A percentile compares a stretch with the other conserved stretches of the same genome.
These are phyloP conservation scores for Caradrina clavipalpis DNA, from an alignment of 2,888 invertebrate genomes.

Conservation along the genomic window DNA sequence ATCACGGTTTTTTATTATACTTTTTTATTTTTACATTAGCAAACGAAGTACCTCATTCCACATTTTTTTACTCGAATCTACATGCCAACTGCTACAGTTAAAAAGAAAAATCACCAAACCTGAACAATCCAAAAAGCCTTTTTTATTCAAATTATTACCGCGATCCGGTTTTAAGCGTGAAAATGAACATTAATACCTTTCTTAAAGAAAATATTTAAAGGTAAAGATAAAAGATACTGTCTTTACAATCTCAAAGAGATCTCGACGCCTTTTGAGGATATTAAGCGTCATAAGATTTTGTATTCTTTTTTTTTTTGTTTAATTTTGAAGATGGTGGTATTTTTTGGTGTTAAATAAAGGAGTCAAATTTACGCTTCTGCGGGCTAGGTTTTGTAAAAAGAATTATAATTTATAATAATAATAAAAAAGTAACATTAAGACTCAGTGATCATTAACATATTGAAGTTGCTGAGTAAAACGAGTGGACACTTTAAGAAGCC, in stretches of 20 bases:
- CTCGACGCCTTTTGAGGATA: constrained; percentile 45
- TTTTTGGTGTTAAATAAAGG: background rate
- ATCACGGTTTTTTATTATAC: background rate
- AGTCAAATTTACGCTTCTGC: background rate
- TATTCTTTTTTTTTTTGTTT: constrained; percentile 52
- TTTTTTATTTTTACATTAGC: constrained; percentile 6
- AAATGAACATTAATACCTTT: constrained; percentile 47
- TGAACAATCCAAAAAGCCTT: constrained; percentile 12
- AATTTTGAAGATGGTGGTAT: constrained; percentile 44
- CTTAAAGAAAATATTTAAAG: constrained; percentile 48
- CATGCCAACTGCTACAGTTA: constrained; percentile 12
- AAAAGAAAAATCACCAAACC: constrained; percentile 27
- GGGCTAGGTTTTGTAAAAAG: background rate
- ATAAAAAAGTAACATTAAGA: background rate
- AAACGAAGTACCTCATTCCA: constrained; percentile 9
- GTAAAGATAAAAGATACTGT: constrained; percentile 33
- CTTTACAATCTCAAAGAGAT: constrained; percentile 45
- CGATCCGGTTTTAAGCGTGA: constrained; percentile 38
- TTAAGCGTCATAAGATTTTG: constrained; percentile 48
- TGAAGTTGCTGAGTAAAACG: no score
- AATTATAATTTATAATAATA: background rate
- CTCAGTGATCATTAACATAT: no score
- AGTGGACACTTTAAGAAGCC: no score
- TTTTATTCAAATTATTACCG: constrained; percentile 43
- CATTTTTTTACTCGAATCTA: constrained; percentile 17